Evolutionary conservation across 2,888 invertebrate genomes (phyloP).

Genomic region (Suillia variegata): DNA sequence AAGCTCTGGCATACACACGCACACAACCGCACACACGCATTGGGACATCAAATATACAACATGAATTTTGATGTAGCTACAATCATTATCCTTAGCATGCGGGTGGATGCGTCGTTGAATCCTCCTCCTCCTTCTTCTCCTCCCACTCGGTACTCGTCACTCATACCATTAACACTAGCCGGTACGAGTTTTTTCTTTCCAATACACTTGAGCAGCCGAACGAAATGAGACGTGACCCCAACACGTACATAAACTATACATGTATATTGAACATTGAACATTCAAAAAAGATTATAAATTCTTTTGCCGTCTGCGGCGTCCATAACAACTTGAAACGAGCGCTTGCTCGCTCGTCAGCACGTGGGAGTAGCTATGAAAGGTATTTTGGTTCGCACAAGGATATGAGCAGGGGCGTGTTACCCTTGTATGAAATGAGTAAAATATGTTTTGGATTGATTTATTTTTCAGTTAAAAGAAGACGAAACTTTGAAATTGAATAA

Average conservation of each 20-base stretch:
- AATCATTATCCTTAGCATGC: not conserved
- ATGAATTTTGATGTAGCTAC: conserved; percentile 10
- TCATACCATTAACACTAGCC: not conserved
- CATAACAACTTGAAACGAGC: no score
- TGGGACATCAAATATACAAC: conserved; percentile 14
- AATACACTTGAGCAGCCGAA: conserved; percentile 6
- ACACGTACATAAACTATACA: conserved; percentile 35
- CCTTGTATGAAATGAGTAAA: no score
- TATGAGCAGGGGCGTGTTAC: no score
- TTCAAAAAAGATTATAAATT: no score
- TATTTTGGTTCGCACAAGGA: no score
- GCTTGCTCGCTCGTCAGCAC: no score
- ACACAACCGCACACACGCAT: not conserved
- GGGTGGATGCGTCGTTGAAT: not conserved
- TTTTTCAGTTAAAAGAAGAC: no score
- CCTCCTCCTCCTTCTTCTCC: not conserved
- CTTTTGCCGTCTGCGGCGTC: no score
- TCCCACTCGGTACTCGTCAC: not conserved
- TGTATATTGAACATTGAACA: no score
- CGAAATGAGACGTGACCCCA: conserved; percentile 45
- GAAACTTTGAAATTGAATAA: no score
- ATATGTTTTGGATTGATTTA: no score
- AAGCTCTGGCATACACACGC: not conserved
- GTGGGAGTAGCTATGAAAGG: no score
- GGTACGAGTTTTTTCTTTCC: not conserved